phyloP scores from a whole-genome alignment of 1,140 invertebrate genomes.

The Scaptomyza graminum region DNA sequence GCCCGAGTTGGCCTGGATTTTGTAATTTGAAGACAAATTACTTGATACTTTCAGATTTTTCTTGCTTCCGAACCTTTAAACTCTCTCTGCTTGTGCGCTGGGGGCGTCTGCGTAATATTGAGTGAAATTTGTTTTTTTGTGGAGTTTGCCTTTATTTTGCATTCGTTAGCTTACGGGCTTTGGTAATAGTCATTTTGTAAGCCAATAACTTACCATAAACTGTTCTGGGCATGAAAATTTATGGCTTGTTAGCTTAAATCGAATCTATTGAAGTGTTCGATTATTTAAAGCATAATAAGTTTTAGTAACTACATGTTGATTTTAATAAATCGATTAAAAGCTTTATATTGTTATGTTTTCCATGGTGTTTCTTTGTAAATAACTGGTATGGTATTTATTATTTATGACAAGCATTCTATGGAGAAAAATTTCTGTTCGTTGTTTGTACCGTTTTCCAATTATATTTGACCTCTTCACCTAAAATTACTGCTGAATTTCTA shows the following conservation, averaged over 20 bases:
- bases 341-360: background rate
- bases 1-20: slow-evolving; percentile 13
- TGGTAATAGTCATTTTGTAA: slow-evolving; percentile 21
- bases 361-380: too few relatives aligned
- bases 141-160: background rate
- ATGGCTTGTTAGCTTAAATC: slow-evolving; percentile 4
- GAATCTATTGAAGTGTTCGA: background rate
- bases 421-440: too few relatives aligned
- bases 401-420: too few relatives aligned
- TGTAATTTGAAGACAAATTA: slow-evolving; percentile 48
- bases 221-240: slow-evolving; percentile 20
- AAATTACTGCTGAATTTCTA: slow-evolving; percentile 5
- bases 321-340: background rate
- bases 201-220: slow-evolving; percentile 39
- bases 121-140: slow-evolving; percentile 3
- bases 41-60: slow-evolving; percentile 15
- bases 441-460: background rate
- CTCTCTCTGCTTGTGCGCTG: background rate
- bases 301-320: background rate
- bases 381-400: too few relatives aligned
- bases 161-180: slow-evolving; percentile 1
- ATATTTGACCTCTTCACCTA: background rate
- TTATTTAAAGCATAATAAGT: background rate
- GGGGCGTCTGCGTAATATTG: slow-evolving; percentile 58
- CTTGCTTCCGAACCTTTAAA: background rate